Conservation (phyloP, 2,797 vertebrate species). For the Scyliorhinus canicula region DNA sequence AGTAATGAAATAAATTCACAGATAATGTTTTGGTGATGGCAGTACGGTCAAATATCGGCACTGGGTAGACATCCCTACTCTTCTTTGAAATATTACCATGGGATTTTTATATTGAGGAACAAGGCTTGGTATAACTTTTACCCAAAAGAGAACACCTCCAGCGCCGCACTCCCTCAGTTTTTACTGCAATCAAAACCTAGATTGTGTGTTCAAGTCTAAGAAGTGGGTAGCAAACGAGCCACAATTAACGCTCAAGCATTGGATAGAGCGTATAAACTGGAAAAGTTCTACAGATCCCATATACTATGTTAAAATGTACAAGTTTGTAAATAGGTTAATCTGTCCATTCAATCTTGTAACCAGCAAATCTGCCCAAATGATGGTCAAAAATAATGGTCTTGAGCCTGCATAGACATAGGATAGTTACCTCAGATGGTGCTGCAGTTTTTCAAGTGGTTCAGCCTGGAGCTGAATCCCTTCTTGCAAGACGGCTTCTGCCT, state of each 20-base stretch:
- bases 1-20: neutral
- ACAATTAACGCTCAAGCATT: neutral
- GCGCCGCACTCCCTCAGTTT: too few species aligned
- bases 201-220: neutral
- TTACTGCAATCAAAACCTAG: neutral
- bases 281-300: neutral
- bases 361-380: neutral
- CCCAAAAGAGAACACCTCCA: neutral
- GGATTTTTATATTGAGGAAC: neutral
- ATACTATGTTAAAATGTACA: neutral
- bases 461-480: slow-evolving; percentile 74
- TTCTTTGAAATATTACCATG: neutral
- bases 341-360: neutral
- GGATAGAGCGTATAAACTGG: neutral
- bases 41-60: neutral
- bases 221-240: too few species aligned
- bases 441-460: slow-evolving; percentile 76
- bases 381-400: neutral
- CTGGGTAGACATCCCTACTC: neutral
- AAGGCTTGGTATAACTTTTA: neutral
- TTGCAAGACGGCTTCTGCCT: slow-evolving; percentile 81
- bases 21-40: neutral
- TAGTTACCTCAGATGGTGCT: slow-evolving; percentile 77
- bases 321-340: neutral
- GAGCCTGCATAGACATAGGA: neutral